These are phyloP conservation scores for Mus spicilegus DNA, from an alignment of 2,113 vertebrate species.

Conservation along the genomic window DNA sequence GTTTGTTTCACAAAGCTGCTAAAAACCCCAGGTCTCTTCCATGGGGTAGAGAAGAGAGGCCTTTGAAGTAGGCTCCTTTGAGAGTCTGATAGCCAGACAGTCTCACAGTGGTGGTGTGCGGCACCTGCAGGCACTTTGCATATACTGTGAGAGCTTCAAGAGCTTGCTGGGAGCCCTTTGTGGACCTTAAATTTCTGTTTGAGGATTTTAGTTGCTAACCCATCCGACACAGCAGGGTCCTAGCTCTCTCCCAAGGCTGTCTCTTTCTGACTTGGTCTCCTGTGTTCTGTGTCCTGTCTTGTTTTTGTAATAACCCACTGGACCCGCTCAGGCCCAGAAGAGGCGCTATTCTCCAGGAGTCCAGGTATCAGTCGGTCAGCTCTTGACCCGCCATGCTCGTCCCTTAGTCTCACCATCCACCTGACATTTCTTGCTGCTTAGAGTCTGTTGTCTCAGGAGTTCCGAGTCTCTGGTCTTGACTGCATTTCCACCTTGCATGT, in stretches of 20 bases:
- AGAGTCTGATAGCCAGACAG: neutral
- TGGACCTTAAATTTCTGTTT: neutral
- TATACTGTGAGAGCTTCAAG: neutral
- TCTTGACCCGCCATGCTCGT: conserved; percentile 28
- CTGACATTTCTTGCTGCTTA: conserved; percentile 45
- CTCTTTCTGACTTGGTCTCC: conserved; percentile 78
- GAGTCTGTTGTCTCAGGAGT: conserved; percentile 42
- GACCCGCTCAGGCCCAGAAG: conserved; percentile 94
- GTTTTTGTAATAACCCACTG: conserved; percentile 85
- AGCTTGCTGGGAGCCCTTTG: neutral
- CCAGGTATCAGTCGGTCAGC: conserved; percentile 89
- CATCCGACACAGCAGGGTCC: neutral
- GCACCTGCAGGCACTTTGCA: neutral
- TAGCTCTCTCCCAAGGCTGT: conserved; percentile 37
- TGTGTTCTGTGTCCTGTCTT: conserved; percentile 86
- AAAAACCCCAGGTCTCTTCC: neutral
- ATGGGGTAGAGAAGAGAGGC: neutral
- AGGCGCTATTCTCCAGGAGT: conserved; percentile 96
- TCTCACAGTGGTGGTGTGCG: conserved; percentile 1
- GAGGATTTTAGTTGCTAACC: neutral
- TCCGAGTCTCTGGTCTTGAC: neutral
- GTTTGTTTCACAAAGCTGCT: conserved; percentile 12
- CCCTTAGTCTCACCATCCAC: conserved; percentile 1
- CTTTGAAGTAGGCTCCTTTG: neutral
- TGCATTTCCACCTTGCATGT: conserved; percentile 75